A percentile compares a stretch with the other conserved stretches of the same genome.
Evolutionary conservation across 2,888 invertebrate species (phyloP).

Genomic region (Myopa testacea): DNA sequence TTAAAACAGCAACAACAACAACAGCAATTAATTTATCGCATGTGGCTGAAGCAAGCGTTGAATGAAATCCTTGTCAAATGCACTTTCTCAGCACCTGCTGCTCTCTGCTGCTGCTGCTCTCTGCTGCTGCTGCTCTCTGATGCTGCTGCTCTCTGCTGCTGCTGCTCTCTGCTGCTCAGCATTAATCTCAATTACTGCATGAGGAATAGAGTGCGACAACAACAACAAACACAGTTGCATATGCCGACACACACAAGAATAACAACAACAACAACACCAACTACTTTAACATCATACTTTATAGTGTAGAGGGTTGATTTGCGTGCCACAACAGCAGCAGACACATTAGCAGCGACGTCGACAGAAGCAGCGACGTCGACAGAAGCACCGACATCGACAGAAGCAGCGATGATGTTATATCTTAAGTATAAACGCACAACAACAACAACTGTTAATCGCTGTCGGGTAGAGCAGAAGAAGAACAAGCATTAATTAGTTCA

Average conservation of each 20-base stretch:
- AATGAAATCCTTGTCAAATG: conserved; percentile 48
- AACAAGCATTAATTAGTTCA: neutral
- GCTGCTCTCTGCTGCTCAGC: conserved; percentile 14
- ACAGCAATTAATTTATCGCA: conserved; percentile 44
- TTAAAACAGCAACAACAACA: neutral
- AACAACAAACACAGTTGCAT: neutral
- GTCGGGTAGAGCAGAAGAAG: neutral
- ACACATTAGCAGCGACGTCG: neutral
- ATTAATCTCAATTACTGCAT: conserved; percentile 50
- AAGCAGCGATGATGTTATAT: no score
- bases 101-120: neutral
- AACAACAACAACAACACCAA: conserved; percentile 6
- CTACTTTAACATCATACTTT: neutral
- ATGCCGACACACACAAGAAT: no score
- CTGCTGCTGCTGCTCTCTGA: no score
- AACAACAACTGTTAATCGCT: no score
- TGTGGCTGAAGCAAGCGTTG: conserved; percentile 45
- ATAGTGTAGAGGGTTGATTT: neutral
- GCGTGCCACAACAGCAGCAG: neutral
- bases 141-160: neutral
- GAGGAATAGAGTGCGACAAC: conserved; percentile 17
- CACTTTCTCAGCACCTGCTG: conserved; percentile 47
- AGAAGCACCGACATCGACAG: neutral
- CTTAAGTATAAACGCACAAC: no score
- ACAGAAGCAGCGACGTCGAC: neutral